Conservation (phyloP, 2,797 vertebrate genomes). For the Enteromius afrohamiltoni region DNA sequence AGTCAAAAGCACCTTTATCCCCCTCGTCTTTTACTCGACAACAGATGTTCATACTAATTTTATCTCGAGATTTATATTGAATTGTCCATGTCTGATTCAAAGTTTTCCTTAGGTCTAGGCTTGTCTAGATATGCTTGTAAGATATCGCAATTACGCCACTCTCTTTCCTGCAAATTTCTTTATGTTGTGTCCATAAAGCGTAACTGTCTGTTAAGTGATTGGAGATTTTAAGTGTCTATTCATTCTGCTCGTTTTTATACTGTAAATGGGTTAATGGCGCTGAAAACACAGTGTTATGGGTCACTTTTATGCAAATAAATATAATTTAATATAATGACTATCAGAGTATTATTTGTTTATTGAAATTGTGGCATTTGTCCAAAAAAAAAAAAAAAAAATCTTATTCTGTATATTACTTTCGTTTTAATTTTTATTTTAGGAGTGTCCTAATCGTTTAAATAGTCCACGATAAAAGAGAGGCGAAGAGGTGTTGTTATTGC, state of each 20-base stretch:
- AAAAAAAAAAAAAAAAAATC: background rate
- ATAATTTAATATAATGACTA: slow-evolving; percentile 74
- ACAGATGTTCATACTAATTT: slow-evolving; percentile 63
- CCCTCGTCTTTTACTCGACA: slow-evolving; percentile 68
- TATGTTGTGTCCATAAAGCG: slow-evolving; percentile 57
- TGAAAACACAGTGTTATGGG: slow-evolving; percentile 64
- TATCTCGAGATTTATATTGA: slow-evolving; percentile 92
- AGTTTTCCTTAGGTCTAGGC: slow-evolving; percentile 87
- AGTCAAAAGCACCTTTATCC: slow-evolving; percentile 90
- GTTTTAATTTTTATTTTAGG: background rate
- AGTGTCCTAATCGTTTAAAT: background rate
- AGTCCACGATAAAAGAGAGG: background rate
- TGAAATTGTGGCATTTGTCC: background rate
- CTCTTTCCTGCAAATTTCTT: slow-evolving; percentile 53
- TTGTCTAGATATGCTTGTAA: slow-evolving; percentile 87
- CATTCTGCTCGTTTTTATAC: slow-evolving; percentile 64
- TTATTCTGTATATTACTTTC: background rate
- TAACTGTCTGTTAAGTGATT: slow-evolving; percentile 65
- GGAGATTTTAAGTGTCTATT: slow-evolving; percentile 63
- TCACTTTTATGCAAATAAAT: slow-evolving; percentile 80
- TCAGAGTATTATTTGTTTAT: slow-evolving; percentile 45
- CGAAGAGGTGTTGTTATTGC: background rate
- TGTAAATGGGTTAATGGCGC: slow-evolving; percentile 63
- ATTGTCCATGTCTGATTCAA: slow-evolving; percentile 89
- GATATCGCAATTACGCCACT: slow-evolving; percentile 75